Evolutionary conservation across 2,888 invertebrate species (phyloP), one percentile per base, ranked within the genome.

Genomic region (Fissipunctia ypsillon): DNA sequence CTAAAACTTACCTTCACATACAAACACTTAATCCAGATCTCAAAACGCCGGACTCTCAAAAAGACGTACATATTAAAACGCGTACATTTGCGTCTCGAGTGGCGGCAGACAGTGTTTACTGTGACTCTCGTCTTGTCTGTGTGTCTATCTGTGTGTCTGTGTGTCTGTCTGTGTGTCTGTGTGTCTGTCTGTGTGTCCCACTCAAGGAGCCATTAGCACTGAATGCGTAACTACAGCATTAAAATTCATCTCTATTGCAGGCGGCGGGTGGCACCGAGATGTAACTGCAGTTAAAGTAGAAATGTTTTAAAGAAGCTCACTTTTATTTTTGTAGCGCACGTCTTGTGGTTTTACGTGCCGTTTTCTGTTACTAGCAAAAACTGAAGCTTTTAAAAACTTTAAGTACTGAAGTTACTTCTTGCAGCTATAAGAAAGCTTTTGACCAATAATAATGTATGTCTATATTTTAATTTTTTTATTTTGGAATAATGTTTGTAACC

Each of bases 201-300:
- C 88, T 90, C 85, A 86, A 91, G 91, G 83, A 89, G 90, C 91
- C 92, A 92, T 92, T 92, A 92, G 91, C 86, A 83, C 83, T 85
- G 90, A 88, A 90, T 89, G 90, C 91, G 90, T 89, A 84, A 83
- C 88, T 88, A 84, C 83, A 77, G 85, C 91, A 91, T 92, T 92
- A 91, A 91, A 90, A 92, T 92, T 92, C 90, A 91, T 90, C 86
- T 86, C 80, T 85, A 84, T 82, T 81, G 87, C 86, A 84, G 54
- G 56, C 59, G 68, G 59, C 70, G 73, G 74, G 78, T 78, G 77
- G 66, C 81, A 85, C 84, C 45, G 68, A 43, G 43, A 54, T 25
- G 60, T 78, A 74, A 76, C 82, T 73, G 57, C 45, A 65, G 81
- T 84, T 87, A 69, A 68, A 56, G 43, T 25, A 76, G 35, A 68